phyloP scores from a whole-genome alignment of 2,113 vertebrate species.

The Triplophysa rosa region DNA sequence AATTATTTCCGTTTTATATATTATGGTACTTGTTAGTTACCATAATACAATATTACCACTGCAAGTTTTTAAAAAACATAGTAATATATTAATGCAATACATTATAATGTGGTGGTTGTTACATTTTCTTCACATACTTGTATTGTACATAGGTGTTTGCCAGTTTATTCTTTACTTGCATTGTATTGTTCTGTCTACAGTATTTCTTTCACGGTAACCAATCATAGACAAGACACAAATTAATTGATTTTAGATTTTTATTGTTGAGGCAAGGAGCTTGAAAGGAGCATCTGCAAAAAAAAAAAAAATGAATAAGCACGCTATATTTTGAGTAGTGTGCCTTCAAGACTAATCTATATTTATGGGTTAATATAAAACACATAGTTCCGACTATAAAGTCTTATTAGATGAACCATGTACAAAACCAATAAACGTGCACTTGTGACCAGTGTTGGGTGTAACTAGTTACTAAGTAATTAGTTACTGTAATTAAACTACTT shows the following conservation, averaged over 20 bases:
- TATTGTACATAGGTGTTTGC: too few relatives aligned
- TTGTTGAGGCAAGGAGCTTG: neutral
- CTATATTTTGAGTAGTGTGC: neutral
- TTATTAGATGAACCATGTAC: neutral
- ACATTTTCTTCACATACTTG: too few relatives aligned
- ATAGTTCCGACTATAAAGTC: neutral
- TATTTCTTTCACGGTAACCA: neutral
- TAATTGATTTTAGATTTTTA: conserved; percentile 9
- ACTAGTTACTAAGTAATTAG: too few relatives aligned
- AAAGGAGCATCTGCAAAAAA: neutral
- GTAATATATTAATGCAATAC: too few relatives aligned
- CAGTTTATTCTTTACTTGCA: neutral
- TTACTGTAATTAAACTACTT: too few relatives aligned
- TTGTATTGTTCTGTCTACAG: neutral
- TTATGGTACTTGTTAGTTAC: too few relatives aligned
- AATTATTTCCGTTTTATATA: too few relatives aligned
- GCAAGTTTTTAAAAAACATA: too few relatives aligned
- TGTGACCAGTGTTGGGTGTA: too few relatives aligned
- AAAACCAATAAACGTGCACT: neutral
- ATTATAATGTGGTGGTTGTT: too few relatives aligned
- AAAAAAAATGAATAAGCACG: neutral
- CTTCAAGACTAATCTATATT: neutral
- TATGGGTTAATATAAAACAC: neutral
- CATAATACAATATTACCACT: too few relatives aligned
- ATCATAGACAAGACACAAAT: neutral